Base-by-base conservation (phyloP, 2,888 invertebrate genomes). In the Cryptocephalus primarius region DNA sequence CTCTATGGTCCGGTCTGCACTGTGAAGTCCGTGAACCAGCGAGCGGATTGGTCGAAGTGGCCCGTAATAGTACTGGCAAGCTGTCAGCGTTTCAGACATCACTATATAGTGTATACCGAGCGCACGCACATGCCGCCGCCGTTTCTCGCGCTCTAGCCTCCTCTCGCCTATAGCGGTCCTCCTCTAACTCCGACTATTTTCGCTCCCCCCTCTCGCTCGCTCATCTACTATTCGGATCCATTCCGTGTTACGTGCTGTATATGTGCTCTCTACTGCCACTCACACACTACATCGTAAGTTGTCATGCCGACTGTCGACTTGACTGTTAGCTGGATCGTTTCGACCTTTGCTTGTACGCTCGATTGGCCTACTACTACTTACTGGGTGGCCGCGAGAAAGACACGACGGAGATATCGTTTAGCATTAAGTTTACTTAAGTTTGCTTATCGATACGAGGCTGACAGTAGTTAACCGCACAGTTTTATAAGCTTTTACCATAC, bases 61-160 rank as follows among this genome's bases (percentile, higher is more conserved):
- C 64, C 65, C 63, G 68, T 69, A 69, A 69, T 69, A 67, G 67
- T 65, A 67, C 69, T 67, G 67, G 68, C 68, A 68, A 67, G 67
- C 63, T 72, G 71, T 72, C 71, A 72, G 71, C 70, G 67, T 69
- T 70, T 68, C 70, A 69, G 70, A 71, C 70, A 70, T 71, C 71
- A 70, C 69, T 67, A 65, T 65, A 63, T 22, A 22, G 22, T 22
- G 22, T 22, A 22, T 36, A 22, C 62, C 61, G 64, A 59, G 67
- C 69, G 69, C 69, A 69, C 69, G 67, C 69, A 68, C 63, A 47
- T 52, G 36, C 36, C 45, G 43, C 52, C 44, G 22, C 22, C 22
- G 22, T 22, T 22, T 22, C 22, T 22, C 22, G 22, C 22, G 22
- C 22, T 22, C 22, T 22, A 22, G 22, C 22, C 22, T 22, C 22